Evolutionary conservation across 2,888 invertebrate genomes (phyloP), one percentile per base, ranked within the genome.

Genomic region (Pelosia muscerda): DNA sequence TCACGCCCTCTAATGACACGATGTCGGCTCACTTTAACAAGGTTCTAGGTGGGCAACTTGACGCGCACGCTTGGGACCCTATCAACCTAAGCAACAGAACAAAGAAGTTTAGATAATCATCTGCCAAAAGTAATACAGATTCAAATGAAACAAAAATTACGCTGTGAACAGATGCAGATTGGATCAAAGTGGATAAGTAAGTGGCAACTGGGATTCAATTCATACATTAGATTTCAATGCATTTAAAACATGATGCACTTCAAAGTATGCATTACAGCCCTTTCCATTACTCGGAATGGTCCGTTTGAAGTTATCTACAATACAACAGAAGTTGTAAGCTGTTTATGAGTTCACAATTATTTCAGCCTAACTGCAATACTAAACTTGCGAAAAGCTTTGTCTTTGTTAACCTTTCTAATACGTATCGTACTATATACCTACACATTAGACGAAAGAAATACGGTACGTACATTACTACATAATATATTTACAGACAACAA

Each of bases 1-100:
- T 93, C 91, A 93, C 88, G 88, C 90, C 91, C 90, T 89, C 90
- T 93, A 93, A 93, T 93, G 92, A 92, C 92, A 91, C 90, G 89
- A 85, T 85, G 87, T 84, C 84, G 88, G 85, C 82, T 86, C 86
- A 84, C 86, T 89, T 83, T 85, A 86, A 90, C 89, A 89, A 86
- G 84, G 88, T 87, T 85, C 88, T 86, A 88, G 79, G 83, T 85
- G 81, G 81, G 76, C 81, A 79, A 81, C 78, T 79, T 78, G 76
- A 73, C 68, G 73, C 73, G 68, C 68, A 66, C 74, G 74, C 79
- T 77, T 81, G 71, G 70, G 76, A 83, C 83, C 83, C 76, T 79
- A 81, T 75, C 68, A 69, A 77, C 0, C 63, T 65, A 63, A 74
- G 76, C 54, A 69, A 71, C 66, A 64, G 61, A 63, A 73, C 69